Base-by-base conservation (phyloP, 2,888 invertebrate genomes). In the Drosophila kanekoi region DNA sequence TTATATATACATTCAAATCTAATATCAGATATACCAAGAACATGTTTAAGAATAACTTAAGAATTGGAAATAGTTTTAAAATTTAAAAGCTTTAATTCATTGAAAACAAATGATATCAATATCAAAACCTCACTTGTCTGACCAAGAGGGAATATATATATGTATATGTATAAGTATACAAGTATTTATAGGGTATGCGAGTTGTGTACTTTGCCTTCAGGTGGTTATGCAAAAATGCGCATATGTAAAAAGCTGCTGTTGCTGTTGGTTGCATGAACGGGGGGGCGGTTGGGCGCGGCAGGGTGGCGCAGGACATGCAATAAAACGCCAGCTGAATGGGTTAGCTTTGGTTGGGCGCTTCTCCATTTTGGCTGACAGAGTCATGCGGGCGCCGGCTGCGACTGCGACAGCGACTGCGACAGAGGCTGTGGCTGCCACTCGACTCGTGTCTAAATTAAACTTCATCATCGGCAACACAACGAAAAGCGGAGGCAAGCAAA, bases 361-460 rank as follows among this genome's bases (percentile, higher is more conserved):
- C 28, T 28, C 28, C 28, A 28, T 28, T 51, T 23, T 37, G 57
- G 57, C 51, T 14, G 40, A 37, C 16, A 20, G 37, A 52, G 58
- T 43, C 49, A 82, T 85, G 83, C 86, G 82, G 77, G 88, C 72
- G 73, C 68, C 67, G 35, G 48, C 48, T 51, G 72, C 40, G 20
- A 41, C 60, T 23, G 52, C 40, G n/a, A 14, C 44, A 11, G 14
- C 43, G 13, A 2, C 54, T 4, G 54, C 1, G 38, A 37, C 37
- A 4, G 35, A 9, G 48, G 2, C 41, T 8, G 18, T 3, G 18
- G 16, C 40, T 16, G 18, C 28, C 28, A 28, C 28, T 28, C 28
- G 28, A 28, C 28, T 28, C 28, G 69, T 81, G 81, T 87, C 75
- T 79, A 87, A 89, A 87, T 87, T 77, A 87, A 87, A 89, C 86